These are phyloP conservation scores for Eolophus roseicapilla DNA, from an alignment of 2,113 vertebrate species.

Conservation along the genomic window DNA sequence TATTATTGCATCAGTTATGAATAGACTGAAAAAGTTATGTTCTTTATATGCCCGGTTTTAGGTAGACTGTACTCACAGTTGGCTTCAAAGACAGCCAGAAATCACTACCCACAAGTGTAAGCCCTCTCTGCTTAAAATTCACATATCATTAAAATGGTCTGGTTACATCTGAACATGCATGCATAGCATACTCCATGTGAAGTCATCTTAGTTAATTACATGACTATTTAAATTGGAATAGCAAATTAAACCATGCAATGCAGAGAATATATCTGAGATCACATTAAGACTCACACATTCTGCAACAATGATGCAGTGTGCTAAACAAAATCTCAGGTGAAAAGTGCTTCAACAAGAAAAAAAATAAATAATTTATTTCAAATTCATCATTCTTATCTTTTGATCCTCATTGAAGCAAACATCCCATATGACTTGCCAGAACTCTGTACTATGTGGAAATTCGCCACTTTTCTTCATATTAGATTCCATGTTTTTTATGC, in stretches of 20 bases:
- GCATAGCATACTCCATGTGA: neutral
- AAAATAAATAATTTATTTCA: neutral
- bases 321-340: neutral
- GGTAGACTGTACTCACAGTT: neutral
- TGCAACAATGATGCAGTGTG: neutral
- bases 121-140: neutral
- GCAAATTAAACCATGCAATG: neutral
- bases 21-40: neutral
- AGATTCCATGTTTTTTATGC: neutral
- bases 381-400: neutral
- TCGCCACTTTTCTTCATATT: neutral
- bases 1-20: neutral
- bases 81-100: neutral
- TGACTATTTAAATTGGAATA: neutral
- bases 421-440: neutral
- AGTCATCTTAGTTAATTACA: neutral
- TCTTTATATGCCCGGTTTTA: neutral
- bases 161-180: neutral
- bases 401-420: neutral
- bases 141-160: neutral
- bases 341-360: neutral
- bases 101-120: neutral
- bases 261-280: neutral
- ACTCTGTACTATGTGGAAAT: neutral
- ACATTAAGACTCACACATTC: neutral